A percentile compares a stretch with the other conserved stretches of the same genome.
phyloP scores from a whole-genome alignment of 2,888 invertebrate genomes.

The Volucella bombylans region DNA sequence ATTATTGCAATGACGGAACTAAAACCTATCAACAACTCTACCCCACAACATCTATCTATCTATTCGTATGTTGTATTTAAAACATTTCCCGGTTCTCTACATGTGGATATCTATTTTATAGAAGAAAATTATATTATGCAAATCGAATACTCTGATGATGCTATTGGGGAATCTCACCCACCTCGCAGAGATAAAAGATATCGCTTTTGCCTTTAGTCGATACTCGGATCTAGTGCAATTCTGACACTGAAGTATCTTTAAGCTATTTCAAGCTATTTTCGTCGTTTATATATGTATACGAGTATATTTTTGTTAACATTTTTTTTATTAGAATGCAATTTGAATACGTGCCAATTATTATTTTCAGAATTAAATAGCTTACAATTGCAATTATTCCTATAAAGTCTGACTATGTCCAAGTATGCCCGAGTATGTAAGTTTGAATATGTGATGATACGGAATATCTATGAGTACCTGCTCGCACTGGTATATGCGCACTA shows the following conservation, averaged over 20 bases:
- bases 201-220: neutral
- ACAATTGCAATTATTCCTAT: constrained; percentile 28
- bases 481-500: neutral
- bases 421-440: neutral
- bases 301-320: constrained; percentile 33
- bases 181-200: constrained; percentile 28
- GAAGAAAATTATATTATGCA: constrained; percentile 62
- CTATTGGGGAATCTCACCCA: constrained; percentile 1
- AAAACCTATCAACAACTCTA: constrained; percentile 58
- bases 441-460: constrained; percentile 10
- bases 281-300: constrained; percentile 35
- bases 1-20: constrained; percentile 72
- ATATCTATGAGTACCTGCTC: neutral
- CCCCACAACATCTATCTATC: constrained; percentile 29
- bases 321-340: constrained; percentile 73
- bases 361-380: constrained; percentile 64
- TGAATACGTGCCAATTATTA: constrained; percentile 72
- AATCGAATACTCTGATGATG: constrained; percentile 28
- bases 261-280: constrained; percentile 46
- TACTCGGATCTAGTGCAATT: constrained; percentile 24
- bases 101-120: constrained; percentile 56
- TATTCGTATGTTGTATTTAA: constrained; percentile 4
- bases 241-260: constrained; percentile 16
- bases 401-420: neutral
- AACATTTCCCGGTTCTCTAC: constrained; percentile 58